These are phyloP conservation scores for Diabrotica balteata DNA, from an alignment of 2,888 invertebrate species.

Conservation along the genomic window DNA sequence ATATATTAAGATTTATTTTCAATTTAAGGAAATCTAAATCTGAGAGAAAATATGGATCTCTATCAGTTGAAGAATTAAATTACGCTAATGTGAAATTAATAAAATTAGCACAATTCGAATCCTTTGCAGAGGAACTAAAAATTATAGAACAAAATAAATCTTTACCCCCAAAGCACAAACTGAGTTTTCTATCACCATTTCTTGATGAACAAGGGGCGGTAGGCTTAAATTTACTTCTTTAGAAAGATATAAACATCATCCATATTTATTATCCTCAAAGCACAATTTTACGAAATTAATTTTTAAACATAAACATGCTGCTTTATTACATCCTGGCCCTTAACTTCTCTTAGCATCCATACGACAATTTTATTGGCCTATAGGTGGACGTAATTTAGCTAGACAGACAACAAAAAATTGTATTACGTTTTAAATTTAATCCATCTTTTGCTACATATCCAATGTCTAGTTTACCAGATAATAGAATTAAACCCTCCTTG, in stretches of 20 bases:
- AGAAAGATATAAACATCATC: neutral
- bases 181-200: neutral
- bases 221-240: neutral
- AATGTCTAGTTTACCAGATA: too few relatives aligned
- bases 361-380: too few relatives aligned
- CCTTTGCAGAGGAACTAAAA: neutral
- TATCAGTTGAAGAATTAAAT: too few relatives aligned
- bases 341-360: too few relatives aligned
- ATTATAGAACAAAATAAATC: neutral
- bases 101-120: neutral
- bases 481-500: constrained; percentile 4
- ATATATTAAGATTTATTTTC: too few relatives aligned
- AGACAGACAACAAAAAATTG: neutral
- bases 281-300: neutral
- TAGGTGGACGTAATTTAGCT: neutral
- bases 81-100: too few relatives aligned
- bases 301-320: too few relatives aligned
- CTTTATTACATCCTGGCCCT: too few relatives aligned
- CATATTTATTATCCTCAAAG: constrained; percentile 2
- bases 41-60: too few relatives aligned
- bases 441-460: too few relatives aligned
- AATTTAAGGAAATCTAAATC: too few relatives aligned
- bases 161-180: too few relatives aligned
- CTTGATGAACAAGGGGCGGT: neutral
- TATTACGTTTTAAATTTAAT: neutral